Evolutionary conservation across 2,113 vertebrate genomes (phyloP), one percentile per base, ranked within the genome.

Genomic region (Agelaius tricolor): DNA sequence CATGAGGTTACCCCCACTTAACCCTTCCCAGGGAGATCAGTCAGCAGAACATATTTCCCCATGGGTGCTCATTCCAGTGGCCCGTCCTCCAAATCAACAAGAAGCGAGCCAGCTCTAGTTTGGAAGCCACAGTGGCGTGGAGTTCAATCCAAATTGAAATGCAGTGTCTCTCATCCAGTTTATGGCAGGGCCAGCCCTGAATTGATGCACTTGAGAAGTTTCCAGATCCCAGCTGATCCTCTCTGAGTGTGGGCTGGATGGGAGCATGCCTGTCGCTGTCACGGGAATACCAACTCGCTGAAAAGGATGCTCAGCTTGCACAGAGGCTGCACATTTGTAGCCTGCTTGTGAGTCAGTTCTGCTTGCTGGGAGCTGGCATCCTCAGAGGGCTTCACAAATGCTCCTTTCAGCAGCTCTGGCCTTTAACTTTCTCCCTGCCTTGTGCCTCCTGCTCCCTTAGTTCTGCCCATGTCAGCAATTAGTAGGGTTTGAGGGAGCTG

Each of bases 201-300:
- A 85, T 85, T 73, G n/a, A 21, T 10, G 13, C 27, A 9, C 55
- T 90, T 21, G 31, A 58, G 91, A 15, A 83, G 67, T 14, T 78
- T 57, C 52, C 81, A 84, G 81, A 17, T 77, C 68, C 67, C 84
- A 72, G 58, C 24, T 73, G 81, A 61, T 93, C 12, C 21, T 9
- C n/a, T 66, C 71, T 2, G 6, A 61, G 63, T 0, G 8, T 9
- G 52, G 46, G 65, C 84, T 86, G 84, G 59, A 24, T 0, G 0
- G 35, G 86, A 49, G 78, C 62, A 10, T 0, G 6, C 13, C 39
- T 35, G 23, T 31, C 4, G 19, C 28, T 80, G 52, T 13, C 75
- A 49, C 46, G 37, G 58, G 54, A 61, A 44, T 14, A 9, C 24
- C 47, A 52, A 22, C 21, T 31, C 17, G 0, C 39, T 27, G 27